phyloP scores from a whole-genome alignment of 37 sponge, comb jelly and placozoan species.

The Bolinopsis microptera region DNA sequence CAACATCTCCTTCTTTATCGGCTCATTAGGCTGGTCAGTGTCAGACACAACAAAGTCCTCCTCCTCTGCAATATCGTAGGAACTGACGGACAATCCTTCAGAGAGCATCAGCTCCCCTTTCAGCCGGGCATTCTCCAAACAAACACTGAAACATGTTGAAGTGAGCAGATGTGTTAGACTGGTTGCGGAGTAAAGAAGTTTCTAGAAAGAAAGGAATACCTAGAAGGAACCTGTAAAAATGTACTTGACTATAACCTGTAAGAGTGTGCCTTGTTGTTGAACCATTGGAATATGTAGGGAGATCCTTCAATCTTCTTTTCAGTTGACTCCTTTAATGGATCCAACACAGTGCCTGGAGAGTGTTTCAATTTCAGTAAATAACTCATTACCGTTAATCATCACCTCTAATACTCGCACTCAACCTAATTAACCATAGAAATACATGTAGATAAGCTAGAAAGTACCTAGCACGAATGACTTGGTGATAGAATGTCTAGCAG shows the following conservation, averaged over 20 bases:
- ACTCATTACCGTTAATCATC: too few species aligned
- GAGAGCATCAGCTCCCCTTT: constrained; percentile 16
- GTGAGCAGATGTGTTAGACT: neutral
- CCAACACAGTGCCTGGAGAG: constrained; percentile 23
- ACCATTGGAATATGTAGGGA: constrained; percentile 65
- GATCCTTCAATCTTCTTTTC: constrained; percentile 28
- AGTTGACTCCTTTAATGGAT: constrained; percentile 35
- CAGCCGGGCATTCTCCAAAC: constrained; percentile 31
- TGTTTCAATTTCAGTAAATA: too few species aligned
- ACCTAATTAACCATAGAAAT: too few species aligned
- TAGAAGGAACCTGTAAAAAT: neutral
- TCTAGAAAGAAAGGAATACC: neutral
- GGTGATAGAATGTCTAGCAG: neutral
- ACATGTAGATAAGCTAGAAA: neutral
- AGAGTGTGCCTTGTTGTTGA: constrained; percentile 54
- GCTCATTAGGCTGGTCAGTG: neutral
- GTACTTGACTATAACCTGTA: constrained; percentile 45
- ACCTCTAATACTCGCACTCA: too few species aligned
- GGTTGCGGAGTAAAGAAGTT: neutral
- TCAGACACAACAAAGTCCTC: constrained; percentile 1
- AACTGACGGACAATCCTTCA: constrained; percentile 28
- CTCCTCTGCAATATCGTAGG: constrained; percentile 44
- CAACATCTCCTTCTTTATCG: neutral
- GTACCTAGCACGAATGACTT: constrained; percentile 33
- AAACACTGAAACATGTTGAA: constrained; percentile 1